These are phyloP conservation scores for Falco columbarius DNA, from an alignment of 2,797 vertebrate species.

Conservation along the genomic window DNA sequence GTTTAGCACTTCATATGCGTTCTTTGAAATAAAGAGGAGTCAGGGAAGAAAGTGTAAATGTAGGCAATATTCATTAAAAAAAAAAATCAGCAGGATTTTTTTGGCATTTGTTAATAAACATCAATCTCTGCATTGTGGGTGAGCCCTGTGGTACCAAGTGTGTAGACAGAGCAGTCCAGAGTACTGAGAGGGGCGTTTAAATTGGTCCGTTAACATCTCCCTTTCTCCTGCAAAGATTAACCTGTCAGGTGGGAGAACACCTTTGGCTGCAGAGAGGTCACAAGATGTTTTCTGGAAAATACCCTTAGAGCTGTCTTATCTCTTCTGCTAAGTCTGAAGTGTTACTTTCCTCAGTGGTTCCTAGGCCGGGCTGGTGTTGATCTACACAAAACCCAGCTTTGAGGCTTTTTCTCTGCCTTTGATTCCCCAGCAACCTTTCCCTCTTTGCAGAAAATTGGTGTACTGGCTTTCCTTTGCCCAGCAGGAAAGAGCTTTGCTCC, in stretches of 20 bases:
- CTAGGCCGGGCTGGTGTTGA: background rate
- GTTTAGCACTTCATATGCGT: rapidly evolving
- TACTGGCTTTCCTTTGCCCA: background rate
- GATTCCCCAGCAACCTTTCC: background rate
- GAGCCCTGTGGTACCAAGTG: background rate
- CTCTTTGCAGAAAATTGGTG: background rate
- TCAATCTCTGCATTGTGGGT: background rate
- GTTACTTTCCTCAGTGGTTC: background rate
- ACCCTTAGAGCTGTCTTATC: background rate
- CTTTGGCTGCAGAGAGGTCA: background rate
- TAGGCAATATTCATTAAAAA: background rate
- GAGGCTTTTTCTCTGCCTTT: background rate
- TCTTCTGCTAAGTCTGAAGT: background rate
- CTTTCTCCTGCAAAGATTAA: background rate
- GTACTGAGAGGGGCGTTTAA: background rate
- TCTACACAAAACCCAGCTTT: background rate
- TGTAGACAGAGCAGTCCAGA: background rate
- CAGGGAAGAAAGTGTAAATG: background rate
- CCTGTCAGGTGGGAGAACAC: background rate
- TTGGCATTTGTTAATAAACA: background rate
- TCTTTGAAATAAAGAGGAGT: background rate
- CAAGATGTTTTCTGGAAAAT: background rate
- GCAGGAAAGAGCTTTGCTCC: background rate
- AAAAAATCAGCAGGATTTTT: background rate
- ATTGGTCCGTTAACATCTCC: background rate